phyloP scores from a whole-genome alignment of 1,140 invertebrate genomes.

The Daktulosphaira vitifoliae region DNA sequence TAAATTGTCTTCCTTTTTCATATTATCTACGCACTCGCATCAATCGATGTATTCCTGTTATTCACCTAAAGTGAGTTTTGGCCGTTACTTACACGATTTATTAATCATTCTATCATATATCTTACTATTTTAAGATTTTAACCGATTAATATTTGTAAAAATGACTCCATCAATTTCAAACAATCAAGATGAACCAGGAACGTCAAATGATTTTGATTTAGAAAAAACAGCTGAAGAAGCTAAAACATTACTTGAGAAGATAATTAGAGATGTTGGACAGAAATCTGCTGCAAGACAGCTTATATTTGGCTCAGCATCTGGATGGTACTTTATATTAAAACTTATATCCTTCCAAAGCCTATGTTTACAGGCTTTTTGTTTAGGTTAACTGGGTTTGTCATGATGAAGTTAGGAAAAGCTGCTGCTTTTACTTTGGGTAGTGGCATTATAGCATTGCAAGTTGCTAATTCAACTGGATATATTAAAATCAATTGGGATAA shows the following conservation, averaged over 20 bases:
- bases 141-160: too few species aligned
- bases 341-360: too few species aligned
- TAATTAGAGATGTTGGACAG: conserved; percentile 68
- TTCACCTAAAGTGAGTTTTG: too few species aligned
- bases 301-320: conserved; percentile 70
- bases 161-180: background rate
- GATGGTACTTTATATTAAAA: conserved; percentile 59
- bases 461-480: conserved; percentile 85
- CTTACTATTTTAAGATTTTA: too few species aligned
- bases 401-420: conserved; percentile 85
- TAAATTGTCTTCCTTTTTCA: too few species aligned
- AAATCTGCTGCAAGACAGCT: conserved; percentile 79
- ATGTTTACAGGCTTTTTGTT: conserved; percentile 15
- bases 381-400: conserved; percentile 80
- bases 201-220: conserved; percentile 38
- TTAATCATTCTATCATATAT: too few species aligned
- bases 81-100: too few species aligned
- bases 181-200: background rate
- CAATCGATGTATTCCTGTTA: too few species aligned
- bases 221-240: conserved; percentile 55
- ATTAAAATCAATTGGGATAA: conserved; percentile 85
- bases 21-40: too few species aligned
- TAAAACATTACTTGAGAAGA: conserved; percentile 59
- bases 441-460: conserved; percentile 77
- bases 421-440: conserved; percentile 81